Percentiles rank a stretch among this genome's conserved stretches.
Conservation (phyloP, 1,140 invertebrate genomes). For the Cherax destructor region DNA sequence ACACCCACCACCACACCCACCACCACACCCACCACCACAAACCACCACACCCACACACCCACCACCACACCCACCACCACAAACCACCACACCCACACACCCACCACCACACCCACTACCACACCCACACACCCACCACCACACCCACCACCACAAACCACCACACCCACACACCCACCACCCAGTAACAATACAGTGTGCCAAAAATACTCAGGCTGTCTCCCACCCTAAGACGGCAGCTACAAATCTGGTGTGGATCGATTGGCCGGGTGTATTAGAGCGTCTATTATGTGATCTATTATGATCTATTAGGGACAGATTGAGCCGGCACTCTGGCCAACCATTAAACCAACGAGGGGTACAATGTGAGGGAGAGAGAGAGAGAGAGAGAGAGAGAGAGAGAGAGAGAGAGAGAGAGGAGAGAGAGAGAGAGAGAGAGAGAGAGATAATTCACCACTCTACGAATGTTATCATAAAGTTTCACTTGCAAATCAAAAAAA, state of each 20-base stretch:
- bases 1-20: not conserved
- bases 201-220: not conserved
- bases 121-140: not conserved
- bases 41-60: not conserved
- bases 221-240: constrained; percentile 16
- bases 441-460: not conserved
- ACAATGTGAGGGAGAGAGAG: constrained; percentile 12
- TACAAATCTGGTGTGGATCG: constrained; percentile 50
- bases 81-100: not conserved
- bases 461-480: not conserved
- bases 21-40: not conserved
- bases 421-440: not conserved
- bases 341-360: constrained; percentile 61
- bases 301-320: constrained; percentile 69
- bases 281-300: constrained; percentile 66
- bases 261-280: constrained; percentile 63
- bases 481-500: not conserved
- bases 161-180: not conserved
- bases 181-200: not conserved
- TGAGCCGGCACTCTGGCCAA: constrained; percentile 59
- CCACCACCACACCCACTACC: not conserved
- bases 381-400: too few relatives aligned
- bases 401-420: not conserved
- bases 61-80: not conserved
- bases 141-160: not conserved